phyloP scores from a whole-genome alignment of 2,797 vertebrate genomes.

The Lerista edwardsae region DNA sequence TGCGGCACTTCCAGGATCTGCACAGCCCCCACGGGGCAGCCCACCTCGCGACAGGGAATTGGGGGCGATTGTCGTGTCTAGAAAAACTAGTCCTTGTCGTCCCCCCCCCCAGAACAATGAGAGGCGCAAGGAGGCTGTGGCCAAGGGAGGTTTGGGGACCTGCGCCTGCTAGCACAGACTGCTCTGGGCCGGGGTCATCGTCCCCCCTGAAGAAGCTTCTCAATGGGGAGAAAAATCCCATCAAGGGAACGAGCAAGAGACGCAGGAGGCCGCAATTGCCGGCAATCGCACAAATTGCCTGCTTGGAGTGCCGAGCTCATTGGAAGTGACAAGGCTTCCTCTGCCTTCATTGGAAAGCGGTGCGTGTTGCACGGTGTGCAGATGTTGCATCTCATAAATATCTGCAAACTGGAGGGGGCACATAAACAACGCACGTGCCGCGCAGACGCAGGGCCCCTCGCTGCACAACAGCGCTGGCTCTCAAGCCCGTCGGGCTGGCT shows the following conservation, averaged over 20 bases:
- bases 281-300: background rate
- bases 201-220: background rate
- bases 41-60: no score
- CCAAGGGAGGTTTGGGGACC: no score
- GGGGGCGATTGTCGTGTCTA: no score
- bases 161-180: no score
- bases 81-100: no score
- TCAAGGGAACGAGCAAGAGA: background rate
- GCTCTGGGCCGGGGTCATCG: no score
- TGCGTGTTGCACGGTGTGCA: background rate
- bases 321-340: background rate
- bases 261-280: background rate
- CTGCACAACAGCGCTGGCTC: background rate
- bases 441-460: background rate
- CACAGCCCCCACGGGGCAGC: no score
- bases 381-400: constrained; percentile 11
- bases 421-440: background rate
- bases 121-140: no score
- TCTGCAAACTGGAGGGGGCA: background rate
- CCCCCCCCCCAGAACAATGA: no score
- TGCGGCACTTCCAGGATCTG: no score
- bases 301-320: background rate
- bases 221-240: background rate
- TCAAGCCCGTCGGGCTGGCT: background rate
- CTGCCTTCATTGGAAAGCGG: background rate